phyloP scores from a whole-genome alignment of 2,113 vertebrate species.

The Ramphastos sulfuratus region DNA sequence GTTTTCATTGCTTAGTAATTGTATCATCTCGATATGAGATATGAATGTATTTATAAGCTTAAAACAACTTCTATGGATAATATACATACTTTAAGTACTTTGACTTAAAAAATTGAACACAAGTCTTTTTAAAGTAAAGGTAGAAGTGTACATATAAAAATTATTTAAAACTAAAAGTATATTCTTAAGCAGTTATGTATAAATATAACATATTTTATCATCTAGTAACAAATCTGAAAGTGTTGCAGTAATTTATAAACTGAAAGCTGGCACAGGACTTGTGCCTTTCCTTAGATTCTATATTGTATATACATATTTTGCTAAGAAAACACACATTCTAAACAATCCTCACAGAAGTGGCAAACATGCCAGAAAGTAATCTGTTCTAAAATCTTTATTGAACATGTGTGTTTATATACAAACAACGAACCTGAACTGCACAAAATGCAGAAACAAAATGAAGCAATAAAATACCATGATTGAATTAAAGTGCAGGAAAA shows the following conservation, averaged over 20 bases:
- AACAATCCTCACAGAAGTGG: slow-evolving; percentile 57
- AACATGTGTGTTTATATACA: slow-evolving; percentile 70
- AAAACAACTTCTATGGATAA: slow-evolving; percentile 82
- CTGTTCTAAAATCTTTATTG: slow-evolving; percentile 55
- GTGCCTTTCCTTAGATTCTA: slow-evolving; percentile 48
- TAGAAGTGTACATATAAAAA: slow-evolving; percentile 83
- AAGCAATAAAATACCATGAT: slow-evolving; percentile 66
- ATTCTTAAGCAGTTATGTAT: slow-evolving; percentile 84
- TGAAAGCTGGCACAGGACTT: slow-evolving; percentile 58
- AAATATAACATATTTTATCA: slow-evolving; percentile 86
- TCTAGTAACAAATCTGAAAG: slow-evolving; percentile 88
- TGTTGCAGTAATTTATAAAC: slow-evolving; percentile 78
- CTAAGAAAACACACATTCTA: slow-evolving; percentile 72
- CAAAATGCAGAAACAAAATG: slow-evolving; percentile 60
- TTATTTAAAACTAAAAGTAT: slow-evolving; percentile 85
- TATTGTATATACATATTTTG: slow-evolving; percentile 62
- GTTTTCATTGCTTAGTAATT: slow-evolving; percentile 66
- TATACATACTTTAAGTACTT: slow-evolving; percentile 84
- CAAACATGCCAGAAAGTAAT: slow-evolving; percentile 52
- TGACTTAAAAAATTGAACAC: slow-evolving; percentile 78
- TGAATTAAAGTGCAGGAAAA: slow-evolving; percentile 79
- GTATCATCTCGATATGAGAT: slow-evolving; percentile 80
- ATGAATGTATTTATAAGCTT: slow-evolving; percentile 74
- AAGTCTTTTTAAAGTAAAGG: slow-evolving; percentile 81
- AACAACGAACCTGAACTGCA: slow-evolving; percentile 64